phyloP scores from a whole-genome alignment of 92 coral and sea anemone species.

The Porites evermanni region DNA sequence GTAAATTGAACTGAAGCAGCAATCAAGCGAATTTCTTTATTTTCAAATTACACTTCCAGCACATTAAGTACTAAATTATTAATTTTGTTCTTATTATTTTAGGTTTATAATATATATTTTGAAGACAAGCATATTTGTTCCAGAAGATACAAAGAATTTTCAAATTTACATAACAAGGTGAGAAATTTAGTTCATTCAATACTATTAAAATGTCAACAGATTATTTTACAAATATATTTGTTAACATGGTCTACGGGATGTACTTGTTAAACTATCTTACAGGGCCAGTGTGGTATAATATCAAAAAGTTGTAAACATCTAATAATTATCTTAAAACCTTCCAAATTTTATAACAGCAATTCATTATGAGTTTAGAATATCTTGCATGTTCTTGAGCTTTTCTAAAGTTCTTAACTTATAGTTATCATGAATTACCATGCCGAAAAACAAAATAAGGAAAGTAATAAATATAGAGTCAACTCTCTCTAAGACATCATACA shows the following conservation, averaged over 20 bases:
- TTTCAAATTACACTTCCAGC: background rate
- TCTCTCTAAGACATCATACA: background rate
- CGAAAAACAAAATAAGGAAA: background rate
- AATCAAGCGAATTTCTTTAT: background rate
- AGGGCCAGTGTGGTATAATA: too few species aligned
- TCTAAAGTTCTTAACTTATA: too few species aligned
- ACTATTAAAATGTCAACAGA: too few species aligned
- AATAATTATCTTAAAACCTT: too few species aligned
- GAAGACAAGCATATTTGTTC: constrained; percentile 84
- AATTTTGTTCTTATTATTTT: constrained; percentile 2
- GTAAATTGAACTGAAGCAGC: too few species aligned
- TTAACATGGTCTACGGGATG: background rate
- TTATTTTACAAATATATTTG: too few species aligned
- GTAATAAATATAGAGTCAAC: background rate
- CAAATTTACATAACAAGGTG: constrained; percentile 86
- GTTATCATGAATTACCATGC: background rate
- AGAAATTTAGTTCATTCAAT: background rate
- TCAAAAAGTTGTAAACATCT: too few species aligned
- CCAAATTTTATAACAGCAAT: too few species aligned
- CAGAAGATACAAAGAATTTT: constrained; percentile 93
- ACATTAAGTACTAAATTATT: background rate
- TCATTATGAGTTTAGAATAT: too few species aligned
- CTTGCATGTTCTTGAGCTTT: too few species aligned
- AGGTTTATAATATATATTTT: constrained; percentile 93
- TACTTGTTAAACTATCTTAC: too few species aligned